Evolutionary conservation across 2,113 vertebrate species (phyloP).

Genomic region (Phyllopteryx taeniolatus): DNA sequence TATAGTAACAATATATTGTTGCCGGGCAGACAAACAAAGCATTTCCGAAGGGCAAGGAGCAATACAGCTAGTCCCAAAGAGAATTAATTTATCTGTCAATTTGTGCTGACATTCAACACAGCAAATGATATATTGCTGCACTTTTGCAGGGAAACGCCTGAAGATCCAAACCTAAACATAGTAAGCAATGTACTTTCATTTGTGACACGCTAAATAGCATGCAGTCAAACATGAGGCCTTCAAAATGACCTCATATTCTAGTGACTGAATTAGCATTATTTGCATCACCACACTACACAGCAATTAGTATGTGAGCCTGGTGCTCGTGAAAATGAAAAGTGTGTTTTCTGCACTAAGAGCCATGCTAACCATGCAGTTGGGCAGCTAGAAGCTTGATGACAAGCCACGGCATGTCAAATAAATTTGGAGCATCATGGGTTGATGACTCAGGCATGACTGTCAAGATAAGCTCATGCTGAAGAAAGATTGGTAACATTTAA

Average conservation of each 20-base stretch:
- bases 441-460: conserved; percentile 35
- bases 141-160: conserved; percentile 20
- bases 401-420: conserved; percentile 39
- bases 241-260: not conserved
- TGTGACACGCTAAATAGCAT: conserved; percentile 6
- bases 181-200: conserved; percentile 33
- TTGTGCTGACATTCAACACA: conserved; percentile 20
- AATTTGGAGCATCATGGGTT: conserved; percentile 44
- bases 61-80: conserved; percentile 13
- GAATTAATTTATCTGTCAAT: conserved; percentile 25
- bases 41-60: conserved; percentile 10
- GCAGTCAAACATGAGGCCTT: not conserved
- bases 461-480: conserved; percentile 33
- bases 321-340: conserved; percentile 15
- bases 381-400: conserved; percentile 20
- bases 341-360: not conserved
- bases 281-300: not conserved
- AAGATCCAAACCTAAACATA: conserved; percentile 29
- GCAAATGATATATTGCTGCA: conserved; percentile 22
- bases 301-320: conserved; percentile 1
- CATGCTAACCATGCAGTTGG: conserved; percentile 16
- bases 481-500: conserved; percentile 19
- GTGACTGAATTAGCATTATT: conserved; percentile 8
- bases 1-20: conserved; percentile 1
- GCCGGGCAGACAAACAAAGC: conserved; percentile 7